Base-by-base conservation (phyloP, 2,888 invertebrate species). In the Listrodromus nycthemerus region DNA sequence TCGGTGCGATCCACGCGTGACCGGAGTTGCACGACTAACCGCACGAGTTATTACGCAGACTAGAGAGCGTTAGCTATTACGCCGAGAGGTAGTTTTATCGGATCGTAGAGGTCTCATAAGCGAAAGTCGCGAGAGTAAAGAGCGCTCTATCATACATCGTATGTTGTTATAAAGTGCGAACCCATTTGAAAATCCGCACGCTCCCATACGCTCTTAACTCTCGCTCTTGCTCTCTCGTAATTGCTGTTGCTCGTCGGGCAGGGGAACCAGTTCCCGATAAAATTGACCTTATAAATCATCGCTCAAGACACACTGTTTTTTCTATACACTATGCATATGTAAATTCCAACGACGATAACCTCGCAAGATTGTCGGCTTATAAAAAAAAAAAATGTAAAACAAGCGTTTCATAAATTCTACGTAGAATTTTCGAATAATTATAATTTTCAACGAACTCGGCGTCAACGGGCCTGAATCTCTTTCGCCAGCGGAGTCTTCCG, bases 241-340 rank as follows among this genome's bases (percentile, higher is more conserved):
- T 84, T 84, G 81, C 84, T 63, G 78, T 81, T 81, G 77, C 81
- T 81, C 80, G 78, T 84, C 81, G 84, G 50, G 63, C 61, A 27
- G 24, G 63, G 61, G 81, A 86, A 86, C 86, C 86, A 86, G 86
- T 86, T 86, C 61, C 69, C 81, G 85, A 79, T 82, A 85, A 84
- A 84, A 84, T 86, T 86, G 86, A 86, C 86, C 86, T 81, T 86
- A 84, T 83, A 86, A 84, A 84, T 84, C 84, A 81, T 84, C 74
- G 84, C 33, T 50, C 58, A 78, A 70, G 81, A 74, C 78, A 65
- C 80, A 33, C 41, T 8, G 27, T 78, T 65, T 66, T 71, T 77
- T 74, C 69, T 78, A 55, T 70, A 75, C 71, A 45, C 80, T 63
- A 75, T 74, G 55, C 69, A 81, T 78, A 84, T 84, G 84, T 81